phyloP scores from a whole-genome alignment of 2,113 vertebrate species.

The Carassius auratus region DNA sequence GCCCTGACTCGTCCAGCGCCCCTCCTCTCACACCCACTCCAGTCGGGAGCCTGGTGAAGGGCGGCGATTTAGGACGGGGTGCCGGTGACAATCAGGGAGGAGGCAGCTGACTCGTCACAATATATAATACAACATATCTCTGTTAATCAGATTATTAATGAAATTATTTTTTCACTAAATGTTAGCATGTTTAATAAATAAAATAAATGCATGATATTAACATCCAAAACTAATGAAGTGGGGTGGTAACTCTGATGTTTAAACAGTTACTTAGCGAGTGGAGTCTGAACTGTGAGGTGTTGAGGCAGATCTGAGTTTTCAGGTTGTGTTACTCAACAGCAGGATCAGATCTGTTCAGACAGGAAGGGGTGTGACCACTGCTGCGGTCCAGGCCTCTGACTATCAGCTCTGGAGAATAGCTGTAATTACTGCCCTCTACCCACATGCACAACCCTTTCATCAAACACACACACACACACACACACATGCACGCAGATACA shows the following conservation, averaged over 20 bases:
- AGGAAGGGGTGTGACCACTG: slow-evolving; percentile 40
- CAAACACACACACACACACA: too few relatives aligned
- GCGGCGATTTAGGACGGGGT: too few relatives aligned
- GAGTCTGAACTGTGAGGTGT: not conserved
- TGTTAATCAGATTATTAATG: not conserved
- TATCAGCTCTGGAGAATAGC: slow-evolving; percentile 39
- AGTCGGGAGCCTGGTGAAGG: too few relatives aligned
- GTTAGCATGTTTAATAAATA: not conserved
- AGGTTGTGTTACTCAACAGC: not conserved
- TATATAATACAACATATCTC: not conserved
- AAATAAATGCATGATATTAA: not conserved
- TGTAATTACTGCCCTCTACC: slow-evolving; percentile 45
- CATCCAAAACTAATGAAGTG: not conserved
- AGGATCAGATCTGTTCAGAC: slow-evolving; percentile 26
- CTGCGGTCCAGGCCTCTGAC: not conserved
- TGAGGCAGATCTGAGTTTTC: not conserved
- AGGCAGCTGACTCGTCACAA: too few relatives aligned
- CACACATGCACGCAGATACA: not conserved
- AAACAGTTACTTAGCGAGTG: not conserved
- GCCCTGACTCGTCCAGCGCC: too few relatives aligned
- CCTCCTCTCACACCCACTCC: too few relatives aligned
- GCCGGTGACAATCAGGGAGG: too few relatives aligned
- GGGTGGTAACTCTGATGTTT: not conserved
- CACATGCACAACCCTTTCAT: slow-evolving; percentile 40
- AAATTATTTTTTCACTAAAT: not conserved